Evolutionary conservation across 2,797 vertebrate genomes (phyloP).

Genomic region (Sebastes trivittatus): DNA sequence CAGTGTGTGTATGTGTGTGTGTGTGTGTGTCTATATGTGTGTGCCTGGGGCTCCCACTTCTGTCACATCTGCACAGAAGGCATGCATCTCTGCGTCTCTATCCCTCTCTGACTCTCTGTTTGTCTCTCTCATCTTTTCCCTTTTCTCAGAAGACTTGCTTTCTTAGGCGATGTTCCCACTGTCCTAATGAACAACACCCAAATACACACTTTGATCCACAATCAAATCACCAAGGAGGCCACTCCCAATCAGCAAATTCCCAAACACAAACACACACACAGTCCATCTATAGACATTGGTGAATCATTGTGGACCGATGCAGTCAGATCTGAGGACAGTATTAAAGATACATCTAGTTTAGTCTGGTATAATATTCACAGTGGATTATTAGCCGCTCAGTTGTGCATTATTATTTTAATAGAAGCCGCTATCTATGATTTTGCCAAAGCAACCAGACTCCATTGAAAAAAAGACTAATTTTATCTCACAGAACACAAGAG

Average conservation of each 20-base stretch:
- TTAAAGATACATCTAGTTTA: not conserved
- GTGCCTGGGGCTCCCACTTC: not conserved
- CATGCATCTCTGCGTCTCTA: not conserved
- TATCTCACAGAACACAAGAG: too few relatives aligned
- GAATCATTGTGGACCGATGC: not conserved
- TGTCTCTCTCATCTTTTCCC: not conserved
- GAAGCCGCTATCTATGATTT: too few relatives aligned
- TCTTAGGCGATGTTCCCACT: not conserved
- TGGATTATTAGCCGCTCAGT: not conserved
- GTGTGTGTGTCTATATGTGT: not conserved
- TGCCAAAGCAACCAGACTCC: too few relatives aligned
- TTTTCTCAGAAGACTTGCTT: not conserved
- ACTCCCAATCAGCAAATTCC: not conserved
- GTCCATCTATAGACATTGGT: not conserved
- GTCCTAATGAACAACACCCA: not conserved
- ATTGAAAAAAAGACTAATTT: too few relatives aligned
- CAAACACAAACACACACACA: not conserved
- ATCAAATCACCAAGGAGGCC: not conserved
- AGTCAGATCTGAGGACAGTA: not conserved
- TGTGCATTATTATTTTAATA: not conserved
- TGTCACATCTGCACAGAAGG: conserved; percentile 39
- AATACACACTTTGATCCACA: not conserved
- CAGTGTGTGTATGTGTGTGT: not conserved
- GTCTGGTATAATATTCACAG: not conserved
- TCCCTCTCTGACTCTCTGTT: not conserved